Percentiles rank a stretch among this genome's conserved stretches.
Conservation (phyloP, 2,797 vertebrate genomes). For the Leptodactylus fallax region DNA sequence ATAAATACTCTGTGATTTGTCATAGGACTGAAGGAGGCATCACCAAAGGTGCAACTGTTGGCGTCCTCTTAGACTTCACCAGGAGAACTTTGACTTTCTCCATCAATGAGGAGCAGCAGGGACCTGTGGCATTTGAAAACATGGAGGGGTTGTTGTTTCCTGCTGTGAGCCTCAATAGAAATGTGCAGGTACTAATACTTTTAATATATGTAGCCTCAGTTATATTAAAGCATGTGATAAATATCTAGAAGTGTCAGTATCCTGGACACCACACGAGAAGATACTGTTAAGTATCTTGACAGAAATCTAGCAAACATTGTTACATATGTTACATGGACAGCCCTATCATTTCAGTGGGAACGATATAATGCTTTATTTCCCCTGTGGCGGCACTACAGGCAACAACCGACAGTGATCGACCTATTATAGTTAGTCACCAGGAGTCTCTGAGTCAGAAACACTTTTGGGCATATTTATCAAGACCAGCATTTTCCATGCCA, state of each 20-base stretch:
- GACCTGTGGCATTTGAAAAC: constrained; percentile 92
- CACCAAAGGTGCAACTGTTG: constrained; percentile 89
- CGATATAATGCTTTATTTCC: not conserved
- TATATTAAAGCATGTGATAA: not conserved
- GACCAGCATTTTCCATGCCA: too few relatives aligned
- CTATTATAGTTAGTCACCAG: too few relatives aligned
- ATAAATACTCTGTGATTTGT: not conserved
- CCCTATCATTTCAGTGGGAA: too few relatives aligned
- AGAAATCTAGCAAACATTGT: too few relatives aligned
- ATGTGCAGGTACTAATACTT: constrained; percentile 87
- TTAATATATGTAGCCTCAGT: not conserved
- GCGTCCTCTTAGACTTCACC: constrained; percentile 90
- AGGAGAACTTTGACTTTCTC: constrained; percentile 92
- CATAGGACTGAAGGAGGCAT: constrained; percentile 94
- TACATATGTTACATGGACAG: too few relatives aligned
- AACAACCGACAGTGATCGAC: too few relatives aligned
- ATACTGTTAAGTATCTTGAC: too few relatives aligned
- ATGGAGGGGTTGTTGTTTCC: constrained; percentile 94
- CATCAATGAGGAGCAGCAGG: constrained; percentile 97
- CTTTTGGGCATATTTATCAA: too few relatives aligned
- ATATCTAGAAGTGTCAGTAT: not conserved
- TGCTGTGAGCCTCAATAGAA: constrained; percentile 96
- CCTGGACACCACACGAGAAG: too few relatives aligned
- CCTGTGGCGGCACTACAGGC: not conserved
- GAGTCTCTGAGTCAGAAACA: too few relatives aligned